Percentiles rank a stretch among this genome's conserved stretches.
These are phyloP conservation scores for Dolomedes plantarius DNA, from an alignment of 2,888 invertebrate genomes.

Conservation along the genomic window DNA sequence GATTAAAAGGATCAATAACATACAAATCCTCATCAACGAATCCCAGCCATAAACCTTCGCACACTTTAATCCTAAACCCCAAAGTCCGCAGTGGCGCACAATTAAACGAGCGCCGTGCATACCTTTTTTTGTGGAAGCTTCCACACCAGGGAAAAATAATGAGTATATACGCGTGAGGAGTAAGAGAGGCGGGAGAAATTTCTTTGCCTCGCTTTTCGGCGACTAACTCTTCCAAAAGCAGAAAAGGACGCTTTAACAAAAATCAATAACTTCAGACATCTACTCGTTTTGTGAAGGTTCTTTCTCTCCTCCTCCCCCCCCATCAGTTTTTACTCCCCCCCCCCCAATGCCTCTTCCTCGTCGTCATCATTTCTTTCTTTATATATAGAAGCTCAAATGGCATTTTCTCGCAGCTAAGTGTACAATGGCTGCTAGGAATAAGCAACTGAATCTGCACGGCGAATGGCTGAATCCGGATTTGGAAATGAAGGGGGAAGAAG, in stretches of 20 bases:
- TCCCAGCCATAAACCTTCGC: slow-evolving; percentile 4
- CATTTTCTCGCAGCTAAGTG: slow-evolving; percentile 39
- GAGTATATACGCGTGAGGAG: slow-evolving; percentile 39
- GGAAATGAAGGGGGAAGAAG: neutral
- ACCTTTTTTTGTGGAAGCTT: slow-evolving; percentile 38
- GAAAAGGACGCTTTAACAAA: slow-evolving; percentile 71
- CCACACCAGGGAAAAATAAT: slow-evolving; percentile 60
- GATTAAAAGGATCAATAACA: slow-evolving; percentile 64
- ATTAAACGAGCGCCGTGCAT: slow-evolving; percentile 24
- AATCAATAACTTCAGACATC: slow-evolving; percentile 72
- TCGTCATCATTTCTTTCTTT: slow-evolving; percentile 10
- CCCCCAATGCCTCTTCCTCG: slow-evolving; percentile 4
- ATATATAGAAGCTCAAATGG: slow-evolving; percentile 29
- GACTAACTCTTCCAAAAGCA: slow-evolving; percentile 62
- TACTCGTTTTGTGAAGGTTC: slow-evolving; percentile 68
- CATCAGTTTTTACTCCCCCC: slow-evolving; percentile 47
- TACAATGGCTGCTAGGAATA: neutral
- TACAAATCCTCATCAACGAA: slow-evolving; percentile 56
- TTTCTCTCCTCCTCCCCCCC: slow-evolving; percentile 18
- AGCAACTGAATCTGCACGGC: neutral
- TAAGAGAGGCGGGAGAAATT: slow-evolving; percentile 27
- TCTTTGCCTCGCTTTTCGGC: slow-evolving; percentile 50
- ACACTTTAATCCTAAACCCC: slow-evolving; percentile 13
- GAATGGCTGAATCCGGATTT: neutral
- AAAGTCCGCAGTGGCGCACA: slow-evolving; percentile 16